Evolutionary conservation across 2,113 vertebrate species (phyloP), one percentile per base, ranked within the genome.

Genomic region (Takifugu flavidus): DNA sequence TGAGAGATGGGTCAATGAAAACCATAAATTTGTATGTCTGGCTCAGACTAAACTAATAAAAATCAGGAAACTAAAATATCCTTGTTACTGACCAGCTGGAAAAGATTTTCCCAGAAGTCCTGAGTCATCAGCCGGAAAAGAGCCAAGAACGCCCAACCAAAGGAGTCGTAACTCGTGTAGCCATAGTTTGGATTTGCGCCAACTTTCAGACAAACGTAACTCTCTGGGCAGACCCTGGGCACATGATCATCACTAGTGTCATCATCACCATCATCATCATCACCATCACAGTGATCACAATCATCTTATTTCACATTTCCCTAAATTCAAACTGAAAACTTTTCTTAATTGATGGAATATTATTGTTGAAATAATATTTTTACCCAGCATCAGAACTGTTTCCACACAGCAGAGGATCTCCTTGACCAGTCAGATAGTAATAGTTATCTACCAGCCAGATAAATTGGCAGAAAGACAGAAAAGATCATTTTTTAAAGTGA

Each of bases 81-180:
- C 25, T 13, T 51, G 15, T 15, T 1, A 72, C 67, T 60, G 88
- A 98, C 96, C 94, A 98, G 86, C 20, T 96, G 94, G 80, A 98
- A 98, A 50, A 98, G 93, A 78, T 98, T 95, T 81, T 98, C 96
- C 96, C 96, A 98, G 56, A 78, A 98, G 86, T 98, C 96, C 82
- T 96, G 95, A 0, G 96, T 98, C 94, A 98, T 98, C 55, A 98
- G 93, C 67, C 96, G 92, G 83, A 98, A 95, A 39, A 96, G 92
- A 29, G 96, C 68, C 53, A 98, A 92, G 80, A 95, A 98, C 6
- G 95, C 95, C 95, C 95, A 98, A 59, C 91, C 92, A 62, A 98
- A 98, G 10, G 85, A 89, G 81, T 98, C 96, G 0, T 94, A 98
- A 82, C 91, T 97, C 60, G 96, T 98, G 86, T 97, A 98, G 56